These are phyloP conservation scores for Melieria omissa DNA, from an alignment of 2,888 invertebrate genomes.

Conservation along the genomic window DNA sequence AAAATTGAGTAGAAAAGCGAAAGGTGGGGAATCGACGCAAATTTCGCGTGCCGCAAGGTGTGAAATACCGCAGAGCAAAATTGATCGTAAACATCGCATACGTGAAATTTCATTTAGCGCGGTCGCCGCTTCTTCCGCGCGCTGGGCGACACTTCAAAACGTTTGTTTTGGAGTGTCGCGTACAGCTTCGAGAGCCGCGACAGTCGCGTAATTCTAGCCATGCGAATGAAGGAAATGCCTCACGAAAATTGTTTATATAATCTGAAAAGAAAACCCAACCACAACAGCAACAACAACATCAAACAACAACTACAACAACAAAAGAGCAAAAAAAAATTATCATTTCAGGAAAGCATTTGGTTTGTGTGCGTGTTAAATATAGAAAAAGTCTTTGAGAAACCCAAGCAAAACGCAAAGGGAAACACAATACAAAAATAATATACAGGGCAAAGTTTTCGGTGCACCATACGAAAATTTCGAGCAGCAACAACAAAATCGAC, in stretches of 20 bases:
- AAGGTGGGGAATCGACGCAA: not conserved
- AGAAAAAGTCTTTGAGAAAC: conserved; percentile 1
- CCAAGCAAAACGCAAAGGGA: conserved; percentile 6
- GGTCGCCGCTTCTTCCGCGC: too few species aligned
- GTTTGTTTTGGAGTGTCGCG: too few species aligned
- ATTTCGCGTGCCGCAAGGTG: conserved; percentile 27
- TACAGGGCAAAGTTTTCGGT: not conserved
- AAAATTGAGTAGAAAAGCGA: conserved; percentile 2
- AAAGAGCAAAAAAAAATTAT: conserved; percentile 22
- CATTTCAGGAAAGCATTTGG: conserved; percentile 25
- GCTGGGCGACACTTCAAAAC: too few species aligned
- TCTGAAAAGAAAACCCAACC: conserved; percentile 25
- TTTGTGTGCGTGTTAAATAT: conserved; percentile 30
- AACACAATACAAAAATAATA: conserved; percentile 1
- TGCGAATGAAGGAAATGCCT: too few species aligned
- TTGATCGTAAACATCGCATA: not conserved
- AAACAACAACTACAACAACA: conserved; percentile 36
- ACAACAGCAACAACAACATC: not conserved
- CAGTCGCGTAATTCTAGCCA: too few species aligned
- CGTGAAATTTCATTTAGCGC: too few species aligned
- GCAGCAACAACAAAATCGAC: too few species aligned
- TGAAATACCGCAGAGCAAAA: conserved; percentile 22
- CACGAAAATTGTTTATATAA: conserved; percentile 42
- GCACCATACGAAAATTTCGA: not conserved
- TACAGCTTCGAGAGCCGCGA: too few species aligned